Conservation (phyloP, 1,140 invertebrate genomes). For the Tachypleus tridentatus region DNA sequence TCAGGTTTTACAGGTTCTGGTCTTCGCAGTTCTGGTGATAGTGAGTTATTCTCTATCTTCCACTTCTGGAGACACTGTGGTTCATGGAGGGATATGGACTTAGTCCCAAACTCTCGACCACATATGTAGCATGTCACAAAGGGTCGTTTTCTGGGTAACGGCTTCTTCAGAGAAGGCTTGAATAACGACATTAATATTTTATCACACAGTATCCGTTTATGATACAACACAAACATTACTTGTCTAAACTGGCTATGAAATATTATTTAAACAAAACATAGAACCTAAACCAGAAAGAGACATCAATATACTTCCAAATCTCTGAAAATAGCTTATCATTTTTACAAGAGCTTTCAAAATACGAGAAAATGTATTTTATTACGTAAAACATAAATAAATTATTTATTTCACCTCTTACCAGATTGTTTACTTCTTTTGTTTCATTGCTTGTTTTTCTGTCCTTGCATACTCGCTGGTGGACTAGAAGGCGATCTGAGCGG, state of each 20-base stretch:
- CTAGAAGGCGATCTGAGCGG: constrained; percentile 36
- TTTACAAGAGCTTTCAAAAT: no score
- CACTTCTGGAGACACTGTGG: constrained; percentile 64
- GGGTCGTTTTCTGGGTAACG: constrained; percentile 26
- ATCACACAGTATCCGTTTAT: no score
- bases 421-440: neutral
- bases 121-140: constrained; percentile 58
- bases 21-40: constrained; percentile 45
- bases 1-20: constrained; percentile 50
- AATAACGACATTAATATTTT: neutral
- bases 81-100: constrained; percentile 58
- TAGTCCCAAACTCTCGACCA: constrained; percentile 55
- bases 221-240: no score
- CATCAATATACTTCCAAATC: no score
- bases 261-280: no score
- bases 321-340: no score
- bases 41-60: constrained; percentile 50
- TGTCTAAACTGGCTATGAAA: no score
- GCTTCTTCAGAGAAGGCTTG: constrained; percentile 9
- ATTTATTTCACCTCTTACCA: no score
- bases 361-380: no score
- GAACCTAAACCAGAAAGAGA: no score
- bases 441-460: constrained; percentile 3
- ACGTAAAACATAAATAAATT: no score
- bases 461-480: constrained; percentile 38